Percentiles rank a stretch among this genome's conserved stretches.
phyloP scores from a whole-genome alignment of 1,140 invertebrate genomes.

The Anthonomus grandis region DNA sequence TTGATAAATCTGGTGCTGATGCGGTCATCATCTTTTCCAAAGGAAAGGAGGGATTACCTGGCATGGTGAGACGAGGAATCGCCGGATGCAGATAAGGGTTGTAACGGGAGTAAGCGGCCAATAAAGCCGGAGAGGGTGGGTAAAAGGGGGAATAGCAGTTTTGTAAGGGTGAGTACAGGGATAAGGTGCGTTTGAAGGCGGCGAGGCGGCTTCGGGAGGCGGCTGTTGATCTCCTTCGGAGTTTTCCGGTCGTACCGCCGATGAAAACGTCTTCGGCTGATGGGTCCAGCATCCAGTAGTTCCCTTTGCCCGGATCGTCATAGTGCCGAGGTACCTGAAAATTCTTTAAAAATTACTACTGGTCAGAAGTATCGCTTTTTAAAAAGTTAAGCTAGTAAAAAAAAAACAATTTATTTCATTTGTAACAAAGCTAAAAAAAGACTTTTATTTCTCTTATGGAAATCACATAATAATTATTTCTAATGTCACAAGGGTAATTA shows the following conservation, averaged over 20 bases:
- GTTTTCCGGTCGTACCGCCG: constrained; percentile 93
- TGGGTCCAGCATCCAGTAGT: constrained; percentile 96
- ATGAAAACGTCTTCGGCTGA: constrained; percentile 97
- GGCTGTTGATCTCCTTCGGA: constrained; percentile 82
- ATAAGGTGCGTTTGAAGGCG: constrained; percentile 74
- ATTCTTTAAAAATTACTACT: not conserved
- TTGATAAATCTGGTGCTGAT: constrained; percentile 23
- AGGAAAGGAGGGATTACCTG: constrained; percentile 31
- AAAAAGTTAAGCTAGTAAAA: no score
- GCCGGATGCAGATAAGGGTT: constrained; percentile 41
- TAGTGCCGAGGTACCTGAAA: constrained; percentile 78
- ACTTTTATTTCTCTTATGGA: no score
- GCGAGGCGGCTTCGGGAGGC: constrained; percentile 81
- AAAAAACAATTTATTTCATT: no score
- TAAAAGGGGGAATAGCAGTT: constrained; percentile 32
- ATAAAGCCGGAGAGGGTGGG: constrained; percentile 21
- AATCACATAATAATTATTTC: no score
- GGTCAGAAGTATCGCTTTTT: no score
- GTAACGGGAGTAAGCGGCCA: constrained; percentile 37
- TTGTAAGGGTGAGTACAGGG: constrained; percentile 52
- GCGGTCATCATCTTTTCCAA: constrained; percentile 24
- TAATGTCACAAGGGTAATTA: no score
- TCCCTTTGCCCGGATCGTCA: constrained; percentile 92
- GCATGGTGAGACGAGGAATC: constrained; percentile 18
- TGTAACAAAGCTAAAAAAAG: no score